These are phyloP conservation scores for Porphyrio hochstetteri DNA, from an alignment of 2,113 vertebrate genomes.

Conservation along the genomic window DNA sequence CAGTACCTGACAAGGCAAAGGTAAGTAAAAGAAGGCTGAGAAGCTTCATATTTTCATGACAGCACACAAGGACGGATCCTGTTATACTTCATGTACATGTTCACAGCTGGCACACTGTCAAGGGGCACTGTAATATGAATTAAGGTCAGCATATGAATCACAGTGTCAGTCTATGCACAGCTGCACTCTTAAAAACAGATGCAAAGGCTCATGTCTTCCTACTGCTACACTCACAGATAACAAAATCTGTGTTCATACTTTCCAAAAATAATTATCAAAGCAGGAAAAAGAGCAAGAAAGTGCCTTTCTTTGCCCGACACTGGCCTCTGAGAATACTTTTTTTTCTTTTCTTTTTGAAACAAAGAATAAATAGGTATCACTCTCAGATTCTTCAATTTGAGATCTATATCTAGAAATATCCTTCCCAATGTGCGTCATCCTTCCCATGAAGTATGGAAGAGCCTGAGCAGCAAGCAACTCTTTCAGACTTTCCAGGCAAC, in stretches of 20 bases:
- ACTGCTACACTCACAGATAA: background rate
- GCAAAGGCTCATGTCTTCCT: background rate
- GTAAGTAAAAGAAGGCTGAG: background rate
- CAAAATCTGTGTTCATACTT: background rate
- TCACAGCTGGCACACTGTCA: conserved; percentile 36
- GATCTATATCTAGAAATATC: background rate
- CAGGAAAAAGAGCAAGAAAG: background rate
- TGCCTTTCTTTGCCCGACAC: background rate
- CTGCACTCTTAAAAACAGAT: background rate
- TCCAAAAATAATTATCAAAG: background rate
- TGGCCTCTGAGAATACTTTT: background rate
- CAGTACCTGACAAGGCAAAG: background rate
- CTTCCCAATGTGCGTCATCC: background rate
- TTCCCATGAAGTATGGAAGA: background rate
- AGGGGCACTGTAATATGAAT: conserved; percentile 34
- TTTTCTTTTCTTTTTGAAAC: background rate
- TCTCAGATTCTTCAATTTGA: background rate
- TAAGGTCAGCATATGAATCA: conserved; percentile 42
- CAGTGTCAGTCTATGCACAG: background rate
- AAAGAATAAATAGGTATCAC: background rate
- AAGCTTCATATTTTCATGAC: background rate
- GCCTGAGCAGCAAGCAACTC: background rate
- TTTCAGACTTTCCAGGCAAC: background rate
- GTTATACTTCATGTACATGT: background rate
- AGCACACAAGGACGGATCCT: background rate